Percentiles rank a stretch among this genome's conserved stretches.
phyloP scores from a whole-genome alignment of 2,797 vertebrate genomes.

The Podarcis siculus region DNA sequence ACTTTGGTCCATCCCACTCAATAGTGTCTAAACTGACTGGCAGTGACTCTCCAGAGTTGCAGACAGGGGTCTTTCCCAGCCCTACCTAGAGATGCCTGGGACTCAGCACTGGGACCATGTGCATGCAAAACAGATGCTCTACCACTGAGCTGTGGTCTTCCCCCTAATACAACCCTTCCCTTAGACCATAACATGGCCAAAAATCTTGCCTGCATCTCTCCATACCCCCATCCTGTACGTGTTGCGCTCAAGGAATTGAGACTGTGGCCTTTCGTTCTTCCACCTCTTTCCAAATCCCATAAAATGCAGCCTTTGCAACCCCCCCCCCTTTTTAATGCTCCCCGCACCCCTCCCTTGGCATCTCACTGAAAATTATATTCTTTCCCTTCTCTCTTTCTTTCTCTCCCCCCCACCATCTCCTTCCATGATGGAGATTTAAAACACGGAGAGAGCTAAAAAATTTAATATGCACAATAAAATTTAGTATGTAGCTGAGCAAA shows the following conservation, averaged over 20 bases:
- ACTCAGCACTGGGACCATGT: too few relatives aligned
- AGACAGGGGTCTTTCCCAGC: too few relatives aligned
- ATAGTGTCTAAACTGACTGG: too few relatives aligned
- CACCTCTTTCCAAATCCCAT: background rate
- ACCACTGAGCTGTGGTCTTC: too few relatives aligned
- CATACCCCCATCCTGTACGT: background rate
- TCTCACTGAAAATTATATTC: constrained; percentile 50
- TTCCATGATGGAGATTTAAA: constrained; percentile 46
- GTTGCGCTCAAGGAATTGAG: background rate
- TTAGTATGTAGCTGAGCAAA: constrained; percentile 62
- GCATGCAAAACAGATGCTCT: too few relatives aligned
- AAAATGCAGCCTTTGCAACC: constrained; percentile 20
- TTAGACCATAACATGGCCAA: too few relatives aligned
- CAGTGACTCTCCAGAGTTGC: too few relatives aligned
- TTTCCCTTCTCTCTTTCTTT: background rate
- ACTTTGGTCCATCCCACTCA: too few relatives aligned
- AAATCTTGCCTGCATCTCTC: background rate
- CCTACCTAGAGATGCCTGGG: too few relatives aligned
- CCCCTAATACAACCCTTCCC: too few relatives aligned
- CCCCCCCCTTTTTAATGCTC: background rate
- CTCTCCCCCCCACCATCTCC: background rate
- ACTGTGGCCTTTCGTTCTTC: background rate
- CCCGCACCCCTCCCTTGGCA: background rate
- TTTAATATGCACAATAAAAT: constrained; percentile 70
- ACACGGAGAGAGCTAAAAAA: constrained; percentile 53